phyloP scores from a whole-genome alignment of 2,888 invertebrate genomes.

The Seladonia tumulorum region DNA sequence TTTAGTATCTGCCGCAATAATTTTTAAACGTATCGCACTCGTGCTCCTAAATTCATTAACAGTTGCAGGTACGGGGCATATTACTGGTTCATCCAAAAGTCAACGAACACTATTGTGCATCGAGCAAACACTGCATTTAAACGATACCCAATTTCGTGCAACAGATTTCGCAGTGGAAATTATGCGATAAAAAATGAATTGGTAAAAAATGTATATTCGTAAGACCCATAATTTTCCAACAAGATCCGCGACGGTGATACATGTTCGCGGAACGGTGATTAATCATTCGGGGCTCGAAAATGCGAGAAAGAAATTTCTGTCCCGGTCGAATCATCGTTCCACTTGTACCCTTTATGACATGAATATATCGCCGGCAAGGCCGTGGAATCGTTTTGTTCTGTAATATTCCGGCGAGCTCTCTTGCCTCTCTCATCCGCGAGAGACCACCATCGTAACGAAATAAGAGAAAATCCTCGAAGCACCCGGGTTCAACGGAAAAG shows the following conservation, averaged over 20 bases:
- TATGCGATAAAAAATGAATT: background rate
- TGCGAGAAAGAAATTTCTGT: constrained; percentile 18
- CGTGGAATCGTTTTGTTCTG: constrained; percentile 51
- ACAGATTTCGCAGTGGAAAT: background rate
- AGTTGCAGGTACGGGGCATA: background rate
- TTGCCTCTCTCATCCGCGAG: constrained; percentile 7
- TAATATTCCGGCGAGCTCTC: constrained; percentile 39
- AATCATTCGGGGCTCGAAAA: background rate
- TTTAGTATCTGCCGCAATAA: background rate
- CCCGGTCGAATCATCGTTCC: constrained; percentile 36
- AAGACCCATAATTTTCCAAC: background rate
- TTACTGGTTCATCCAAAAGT: background rate
- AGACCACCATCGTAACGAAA: constrained; percentile 40
- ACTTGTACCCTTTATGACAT: constrained; percentile 52
- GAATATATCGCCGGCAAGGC: constrained; percentile 51
- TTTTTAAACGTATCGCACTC: background rate
- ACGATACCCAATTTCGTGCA: background rate
- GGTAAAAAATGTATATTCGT: background rate
- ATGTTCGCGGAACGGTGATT: background rate
- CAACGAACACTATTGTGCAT: background rate
- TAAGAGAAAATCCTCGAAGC: constrained; percentile 30
- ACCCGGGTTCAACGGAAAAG: constrained; percentile 7
- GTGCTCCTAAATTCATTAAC: background rate
- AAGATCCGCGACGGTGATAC: background rate
- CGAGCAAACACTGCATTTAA: background rate